Evolutionary conservation across 30 jellyfish, hydroid and myxozoan genomes (phyloP).

Genomic region (Hydractinia symbiolongicarpus): DNA sequence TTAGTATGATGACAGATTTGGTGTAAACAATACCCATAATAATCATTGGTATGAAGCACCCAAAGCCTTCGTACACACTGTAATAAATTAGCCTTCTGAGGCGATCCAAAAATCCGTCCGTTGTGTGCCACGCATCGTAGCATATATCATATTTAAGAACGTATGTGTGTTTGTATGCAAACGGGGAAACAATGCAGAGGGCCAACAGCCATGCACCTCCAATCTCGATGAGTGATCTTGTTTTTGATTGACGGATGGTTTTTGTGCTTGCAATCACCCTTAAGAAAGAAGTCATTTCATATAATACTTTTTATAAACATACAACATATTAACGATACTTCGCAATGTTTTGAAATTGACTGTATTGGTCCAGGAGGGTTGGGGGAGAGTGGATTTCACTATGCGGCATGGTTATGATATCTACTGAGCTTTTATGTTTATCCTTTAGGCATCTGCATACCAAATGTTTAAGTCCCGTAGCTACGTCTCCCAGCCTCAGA

Average conservation of each 20-base stretch:
- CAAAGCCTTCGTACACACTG: neutral
- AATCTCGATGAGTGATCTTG: neutral
- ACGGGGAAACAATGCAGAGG: conserved; percentile 13
- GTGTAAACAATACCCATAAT: conserved; percentile 16
- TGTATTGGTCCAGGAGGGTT: no score
- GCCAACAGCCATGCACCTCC: conserved; percentile 12
- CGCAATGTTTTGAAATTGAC: no score
- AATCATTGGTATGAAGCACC: conserved; percentile 4
- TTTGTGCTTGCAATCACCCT: conserved; percentile 25
- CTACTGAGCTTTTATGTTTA: no score
- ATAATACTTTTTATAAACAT: no score
- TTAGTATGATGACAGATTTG: neutral
- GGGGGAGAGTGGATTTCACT: no score
- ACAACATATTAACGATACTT: no score
- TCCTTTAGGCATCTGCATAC: no score
- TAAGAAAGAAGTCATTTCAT: neutral
- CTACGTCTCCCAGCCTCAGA: no score
- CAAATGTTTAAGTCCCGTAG: no score
- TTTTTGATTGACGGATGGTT: neutral
- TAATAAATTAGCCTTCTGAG: conserved; percentile 4
- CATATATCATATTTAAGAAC: conserved; percentile 2
- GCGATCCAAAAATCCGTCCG: neutral
- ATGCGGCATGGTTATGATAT: no score
- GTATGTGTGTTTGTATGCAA: neutral
- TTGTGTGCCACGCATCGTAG: conserved; percentile 18